These are phyloP conservation scores for Cydia splendana DNA, from an alignment of 1,140 invertebrate species.

Conservation along the genomic window DNA sequence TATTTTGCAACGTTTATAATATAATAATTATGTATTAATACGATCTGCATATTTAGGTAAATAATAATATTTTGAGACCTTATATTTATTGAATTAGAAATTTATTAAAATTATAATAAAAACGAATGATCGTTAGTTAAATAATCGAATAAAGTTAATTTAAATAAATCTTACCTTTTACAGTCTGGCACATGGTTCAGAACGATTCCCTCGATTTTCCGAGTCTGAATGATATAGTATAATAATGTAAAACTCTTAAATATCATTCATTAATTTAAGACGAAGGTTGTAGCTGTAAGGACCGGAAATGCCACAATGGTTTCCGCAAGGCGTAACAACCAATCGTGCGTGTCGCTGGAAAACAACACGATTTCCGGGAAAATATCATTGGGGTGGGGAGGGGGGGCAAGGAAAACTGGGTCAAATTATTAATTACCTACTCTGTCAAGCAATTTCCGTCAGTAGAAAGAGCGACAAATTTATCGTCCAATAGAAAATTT, in stretches of 20 bases:
- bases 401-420: neutral
- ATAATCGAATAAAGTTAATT: neutral
- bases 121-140: too few species aligned
- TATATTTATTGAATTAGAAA: too few species aligned
- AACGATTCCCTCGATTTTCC: conserved; percentile 38
- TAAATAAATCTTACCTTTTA: conserved; percentile 45
- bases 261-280: conserved; percentile 41
- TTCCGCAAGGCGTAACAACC: neutral
- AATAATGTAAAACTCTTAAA: conserved; percentile 61
- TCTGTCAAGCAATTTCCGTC: too few species aligned
- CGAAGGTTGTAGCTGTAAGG: conserved; percentile 50
- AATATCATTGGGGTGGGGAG: neutral
- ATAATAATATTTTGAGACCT: too few species aligned
- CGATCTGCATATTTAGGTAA: too few species aligned
- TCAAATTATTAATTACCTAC: too few species aligned
- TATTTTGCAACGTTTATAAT: neutral
- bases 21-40: too few species aligned
- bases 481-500: too few species aligned
- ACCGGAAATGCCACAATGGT: conserved; percentile 42
- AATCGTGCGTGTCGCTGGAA: neutral
- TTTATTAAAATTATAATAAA: too few species aligned
- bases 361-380: conserved; percentile 3
- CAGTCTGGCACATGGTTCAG: conserved; percentile 53
- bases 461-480: too few species aligned
- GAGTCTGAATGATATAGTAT: conserved; percentile 51